Conservation (phyloP, 2,797 vertebrate genomes). For the Cuniculus paca region DNA sequence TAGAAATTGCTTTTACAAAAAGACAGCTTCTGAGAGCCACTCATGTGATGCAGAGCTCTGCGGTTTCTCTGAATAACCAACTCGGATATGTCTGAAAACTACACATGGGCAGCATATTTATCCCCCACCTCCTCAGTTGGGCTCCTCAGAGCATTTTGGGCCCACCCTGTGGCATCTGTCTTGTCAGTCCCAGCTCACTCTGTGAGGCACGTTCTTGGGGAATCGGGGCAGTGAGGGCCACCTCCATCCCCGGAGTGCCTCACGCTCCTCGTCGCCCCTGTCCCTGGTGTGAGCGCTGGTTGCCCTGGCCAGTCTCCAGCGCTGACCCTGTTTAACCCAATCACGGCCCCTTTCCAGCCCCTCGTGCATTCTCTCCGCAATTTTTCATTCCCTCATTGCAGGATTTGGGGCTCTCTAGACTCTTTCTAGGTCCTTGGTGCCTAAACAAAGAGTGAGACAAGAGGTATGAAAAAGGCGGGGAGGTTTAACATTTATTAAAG, state of each 20-base stretch:
- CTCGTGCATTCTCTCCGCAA: neutral
- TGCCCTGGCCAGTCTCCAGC: neutral
- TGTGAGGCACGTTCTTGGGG: too few species aligned
- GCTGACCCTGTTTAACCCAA: neutral
- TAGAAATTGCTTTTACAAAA: neutral
- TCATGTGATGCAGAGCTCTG: neutral
- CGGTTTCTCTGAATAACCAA: neutral
- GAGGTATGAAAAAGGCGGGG: neutral
- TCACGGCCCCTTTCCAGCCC: neutral
- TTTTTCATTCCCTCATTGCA: neutral
- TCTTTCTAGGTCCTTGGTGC: neutral
- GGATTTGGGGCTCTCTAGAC: neutral
- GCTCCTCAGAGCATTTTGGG: too few species aligned
- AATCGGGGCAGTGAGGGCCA: neutral
- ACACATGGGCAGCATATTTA: rapidly evolving
- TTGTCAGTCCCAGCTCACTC: neutral
- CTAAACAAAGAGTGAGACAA: neutral
- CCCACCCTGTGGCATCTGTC: rapidly evolving
- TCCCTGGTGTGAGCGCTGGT: neutral
- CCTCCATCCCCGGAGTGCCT: neutral
- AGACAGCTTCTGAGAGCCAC: neutral
- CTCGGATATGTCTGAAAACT: neutral
- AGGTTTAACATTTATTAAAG: neutral
- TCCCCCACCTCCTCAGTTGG: too few species aligned
- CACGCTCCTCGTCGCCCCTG: too few species aligned